phyloP scores from a whole-genome alignment of 2,888 invertebrate species.

The Lasiommata megera region DNA sequence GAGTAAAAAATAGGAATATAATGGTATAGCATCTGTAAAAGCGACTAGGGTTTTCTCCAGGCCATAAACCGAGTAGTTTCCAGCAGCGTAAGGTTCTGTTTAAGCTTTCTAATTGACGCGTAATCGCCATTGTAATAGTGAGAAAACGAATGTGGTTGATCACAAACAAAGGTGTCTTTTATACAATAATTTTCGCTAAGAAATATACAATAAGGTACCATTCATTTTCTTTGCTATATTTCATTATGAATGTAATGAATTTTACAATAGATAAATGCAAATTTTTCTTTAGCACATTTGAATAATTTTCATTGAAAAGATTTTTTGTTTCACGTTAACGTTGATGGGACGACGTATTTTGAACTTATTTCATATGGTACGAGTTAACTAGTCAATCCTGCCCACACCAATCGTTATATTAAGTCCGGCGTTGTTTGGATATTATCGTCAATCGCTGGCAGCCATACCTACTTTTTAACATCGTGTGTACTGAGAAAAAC shows the following conservation, averaged over 20 bases:
- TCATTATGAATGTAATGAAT: background rate
- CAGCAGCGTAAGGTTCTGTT: constrained; percentile 30
- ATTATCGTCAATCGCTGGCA: too few species aligned
- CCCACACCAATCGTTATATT: too few species aligned
- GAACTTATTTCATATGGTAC: too few species aligned
- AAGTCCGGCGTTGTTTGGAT: too few species aligned
- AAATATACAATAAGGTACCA: constrained; percentile 6
- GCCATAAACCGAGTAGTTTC: constrained; percentile 56
- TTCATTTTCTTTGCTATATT: background rate
- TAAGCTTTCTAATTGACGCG: constrained; percentile 16
- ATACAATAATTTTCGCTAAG: background rate
- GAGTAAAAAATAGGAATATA: constrained; percentile 41
- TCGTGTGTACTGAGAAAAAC: too few species aligned
- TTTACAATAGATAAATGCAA: background rate
- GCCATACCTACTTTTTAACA: too few species aligned
- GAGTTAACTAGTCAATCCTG: too few species aligned
- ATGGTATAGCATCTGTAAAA: constrained; percentile 52
- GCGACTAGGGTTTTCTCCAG: constrained; percentile 40
- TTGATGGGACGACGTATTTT: too few species aligned
- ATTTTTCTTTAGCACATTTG: too few species aligned
- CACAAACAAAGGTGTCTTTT: background rate
- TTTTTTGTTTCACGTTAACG: too few species aligned
- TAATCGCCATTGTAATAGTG: constrained; percentile 9
- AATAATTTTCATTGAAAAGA: too few species aligned
- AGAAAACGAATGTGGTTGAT: background rate